Base-by-base conservation (phyloP, 2,888 invertebrate species). In the Thysanoteuthis rhombus region DNA sequence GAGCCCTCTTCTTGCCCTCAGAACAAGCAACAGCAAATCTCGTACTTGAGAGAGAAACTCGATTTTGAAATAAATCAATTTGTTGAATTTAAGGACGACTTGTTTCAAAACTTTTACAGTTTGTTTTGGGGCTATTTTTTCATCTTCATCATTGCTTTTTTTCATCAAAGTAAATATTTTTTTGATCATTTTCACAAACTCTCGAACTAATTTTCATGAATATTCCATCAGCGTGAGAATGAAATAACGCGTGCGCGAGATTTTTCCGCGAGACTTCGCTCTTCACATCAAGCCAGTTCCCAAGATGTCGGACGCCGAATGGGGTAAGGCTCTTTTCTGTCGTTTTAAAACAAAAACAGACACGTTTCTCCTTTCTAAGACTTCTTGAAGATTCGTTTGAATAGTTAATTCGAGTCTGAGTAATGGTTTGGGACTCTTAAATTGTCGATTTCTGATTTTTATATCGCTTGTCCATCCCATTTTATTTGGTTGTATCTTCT, bases 231-330 rank as follows among this genome's bases (percentile, higher is more conserved):
- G 75, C 75, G 75, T 75, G 75, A 75, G 10, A 75, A 75, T 75
- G 75, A 75, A 75, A 75, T 75, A 75, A 75, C 75, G 75, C 19
- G 75, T 12, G 0, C 28, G n/a, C 16, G n/a, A n/a, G 36, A n/a
- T 36, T n/a, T 75, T n/a, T 10, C 2, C 4, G 19, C 75, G 75
- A 75, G 75, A 75, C 75, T 75, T 75, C 2, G n/a, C 2, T 1
- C 12, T 16, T 75, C n/a, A n/a, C 75, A 36, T 75, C 25, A 75
- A 75, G 10, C n/a, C 42, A 45, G 36, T 42, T 92, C 45, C 42
- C 92, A 92, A 92, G 92, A 92, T 92, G 92, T 92, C 92, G 92
- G 92, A 92, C 92, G 92, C 92, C 25, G 92, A 92, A 19, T 92
- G 92, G 92, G 92, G 92, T 92, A 42, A 32, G 92, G 6, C 28